A percentile compares a stretch with the other conserved stretches of the same genome.
Evolutionary conservation across 1,140 invertebrate species (phyloP).

Genomic region (Nixonia krombeini): DNA sequence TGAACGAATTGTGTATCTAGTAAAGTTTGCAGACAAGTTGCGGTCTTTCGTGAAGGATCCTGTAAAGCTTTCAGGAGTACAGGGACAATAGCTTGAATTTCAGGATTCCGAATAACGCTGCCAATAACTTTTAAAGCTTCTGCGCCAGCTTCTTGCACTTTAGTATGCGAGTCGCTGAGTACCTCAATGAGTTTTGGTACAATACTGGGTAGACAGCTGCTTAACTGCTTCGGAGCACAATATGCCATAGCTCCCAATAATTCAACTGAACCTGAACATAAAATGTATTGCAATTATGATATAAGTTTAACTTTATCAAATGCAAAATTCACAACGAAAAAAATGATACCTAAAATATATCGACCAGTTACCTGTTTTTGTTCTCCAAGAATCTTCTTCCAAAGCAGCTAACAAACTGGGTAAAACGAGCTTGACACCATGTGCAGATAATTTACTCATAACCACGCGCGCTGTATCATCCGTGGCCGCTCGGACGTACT

Average conservation of each 20-base stretch:
- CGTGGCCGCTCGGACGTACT: constrained; percentile 92
- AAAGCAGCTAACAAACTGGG: constrained; percentile 92
- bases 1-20: constrained; percentile 99
- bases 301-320: constrained; percentile 9
- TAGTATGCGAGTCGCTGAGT: constrained; percentile 96
- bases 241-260: constrained; percentile 97
- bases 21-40: constrained; percentile 90
- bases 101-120: constrained; percentile 97
- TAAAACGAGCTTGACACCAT: constrained; percentile 97
- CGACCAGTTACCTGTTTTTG: constrained; percentile 85
- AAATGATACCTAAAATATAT: too few relatives aligned
- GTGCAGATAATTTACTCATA: constrained; percentile 96
- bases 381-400: constrained; percentile 98
- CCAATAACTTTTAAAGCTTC: constrained; percentile 97
- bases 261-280: constrained; percentile 88
- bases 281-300: constrained; percentile 11
- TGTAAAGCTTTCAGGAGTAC: constrained; percentile 93
- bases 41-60: constrained; percentile 97
- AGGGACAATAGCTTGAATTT: constrained; percentile 97
- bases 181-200: constrained; percentile 99
- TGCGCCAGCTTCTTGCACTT: constrained; percentile 97
- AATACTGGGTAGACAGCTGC: constrained; percentile 96
- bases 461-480: constrained; percentile 95
- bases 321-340: too few relatives aligned
- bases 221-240: constrained; percentile 98